Evolutionary conservation across 2,113 vertebrate genomes (phyloP).

Genomic region (Hiodon alosoides): DNA sequence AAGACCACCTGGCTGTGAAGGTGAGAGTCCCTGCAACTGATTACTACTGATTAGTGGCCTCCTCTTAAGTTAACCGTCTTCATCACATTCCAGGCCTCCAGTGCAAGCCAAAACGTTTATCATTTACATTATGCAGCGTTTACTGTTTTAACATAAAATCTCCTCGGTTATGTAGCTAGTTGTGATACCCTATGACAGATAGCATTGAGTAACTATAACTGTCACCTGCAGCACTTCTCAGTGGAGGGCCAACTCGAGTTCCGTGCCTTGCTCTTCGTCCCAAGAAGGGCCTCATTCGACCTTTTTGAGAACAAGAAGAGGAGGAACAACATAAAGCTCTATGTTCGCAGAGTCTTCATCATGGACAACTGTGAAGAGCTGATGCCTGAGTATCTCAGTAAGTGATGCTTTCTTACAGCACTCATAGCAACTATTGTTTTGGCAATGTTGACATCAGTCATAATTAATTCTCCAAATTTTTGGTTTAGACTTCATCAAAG

Average conservation of each 20-base stretch:
- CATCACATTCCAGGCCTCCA: too few relatives aligned
- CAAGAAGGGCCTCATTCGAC: slow-evolving; percentile 34
- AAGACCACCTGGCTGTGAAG: slow-evolving; percentile 76
- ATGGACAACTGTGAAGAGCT: slow-evolving; percentile 41
- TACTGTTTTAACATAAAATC: too few relatives aligned
- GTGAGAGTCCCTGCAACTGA: slow-evolving; percentile 44
- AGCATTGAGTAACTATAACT: background rate
- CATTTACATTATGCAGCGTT: background rate
- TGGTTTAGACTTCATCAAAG: slow-evolving; percentile 38
- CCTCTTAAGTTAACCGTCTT: too few relatives aligned
- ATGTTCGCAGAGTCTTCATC: slow-evolving; percentile 39
- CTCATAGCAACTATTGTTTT: too few relatives aligned
- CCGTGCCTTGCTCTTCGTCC: slow-evolving; percentile 34
- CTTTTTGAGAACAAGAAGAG: slow-evolving; percentile 39
- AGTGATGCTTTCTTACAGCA: background rate
- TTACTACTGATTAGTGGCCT: too few relatives aligned
- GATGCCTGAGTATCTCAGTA: slow-evolving; percentile 39
- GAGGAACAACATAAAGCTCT: slow-evolving; percentile 40
- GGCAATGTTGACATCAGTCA: too few relatives aligned
- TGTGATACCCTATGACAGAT: too few relatives aligned
- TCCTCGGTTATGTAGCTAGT: background rate
- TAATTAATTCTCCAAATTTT: too few relatives aligned
- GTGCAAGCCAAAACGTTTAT: background rate
- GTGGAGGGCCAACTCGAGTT: slow-evolving; percentile 40
- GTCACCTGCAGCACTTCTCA: slow-evolving; percentile 34